Evolutionary conservation across 2,113 vertebrate genomes (phyloP).

Genomic region (Corapipo altera): DNA sequence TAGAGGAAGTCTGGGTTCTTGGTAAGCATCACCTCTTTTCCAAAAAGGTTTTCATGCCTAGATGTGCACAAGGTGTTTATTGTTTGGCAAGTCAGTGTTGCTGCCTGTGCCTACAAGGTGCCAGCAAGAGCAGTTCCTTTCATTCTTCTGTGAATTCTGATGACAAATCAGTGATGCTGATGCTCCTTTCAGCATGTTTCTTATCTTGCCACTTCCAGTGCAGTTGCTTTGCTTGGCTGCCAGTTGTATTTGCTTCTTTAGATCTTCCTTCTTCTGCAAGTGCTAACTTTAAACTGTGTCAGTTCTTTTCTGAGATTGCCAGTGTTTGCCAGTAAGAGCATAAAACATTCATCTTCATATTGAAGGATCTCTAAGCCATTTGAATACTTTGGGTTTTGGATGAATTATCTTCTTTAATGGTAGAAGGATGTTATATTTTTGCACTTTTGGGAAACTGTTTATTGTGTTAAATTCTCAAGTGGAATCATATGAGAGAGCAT

Average conservation of each 20-base stretch:
- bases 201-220: background rate
- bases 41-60: background rate
- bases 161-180: background rate
- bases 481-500: background rate
- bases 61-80: background rate
- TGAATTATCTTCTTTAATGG: background rate
- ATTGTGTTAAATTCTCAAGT: conserved; percentile 33
- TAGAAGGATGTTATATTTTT: conserved; percentile 49
- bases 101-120: background rate
- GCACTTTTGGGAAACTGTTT: background rate
- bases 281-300: background rate
- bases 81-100: background rate
- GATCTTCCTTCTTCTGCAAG: background rate
- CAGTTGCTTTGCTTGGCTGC: background rate
- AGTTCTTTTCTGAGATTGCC: background rate
- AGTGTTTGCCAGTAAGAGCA: background rate
- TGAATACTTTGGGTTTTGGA: background rate
- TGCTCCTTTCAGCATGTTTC: background rate
- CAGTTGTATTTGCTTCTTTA: background rate
- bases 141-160: background rate
- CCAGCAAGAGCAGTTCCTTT: background rate
- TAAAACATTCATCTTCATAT: background rate
- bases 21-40: background rate
- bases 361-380: background rate
- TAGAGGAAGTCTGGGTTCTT: background rate